Percentiles rank a stretch among this genome's conserved stretches.
Conservation (phyloP, 1,140 invertebrate genomes). For the Rhyzopertha dominica region DNA sequence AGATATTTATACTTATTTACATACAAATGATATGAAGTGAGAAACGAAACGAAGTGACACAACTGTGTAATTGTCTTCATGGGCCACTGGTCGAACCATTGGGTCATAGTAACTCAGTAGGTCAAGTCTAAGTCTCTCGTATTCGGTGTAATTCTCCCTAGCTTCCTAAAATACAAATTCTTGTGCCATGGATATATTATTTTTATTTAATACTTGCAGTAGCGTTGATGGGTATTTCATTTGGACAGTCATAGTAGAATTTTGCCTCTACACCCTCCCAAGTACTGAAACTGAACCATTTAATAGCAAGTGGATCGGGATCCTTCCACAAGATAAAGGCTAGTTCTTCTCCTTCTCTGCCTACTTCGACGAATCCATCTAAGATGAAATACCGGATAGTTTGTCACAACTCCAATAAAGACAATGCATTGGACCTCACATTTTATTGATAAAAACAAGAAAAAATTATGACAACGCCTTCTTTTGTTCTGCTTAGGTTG, state of each 20-base stretch:
- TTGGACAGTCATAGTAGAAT: constrained; percentile 54
- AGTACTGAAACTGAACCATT: constrained; percentile 55
- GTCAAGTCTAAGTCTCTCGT: constrained; percentile 31
- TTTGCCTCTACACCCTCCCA: constrained; percentile 56
- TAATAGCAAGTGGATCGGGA: constrained; percentile 48
- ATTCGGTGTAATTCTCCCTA: constrained; percentile 27
- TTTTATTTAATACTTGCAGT: constrained; percentile 9
- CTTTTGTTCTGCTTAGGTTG: not conserved
- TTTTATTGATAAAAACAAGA: not conserved
- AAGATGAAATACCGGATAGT: not conserved
- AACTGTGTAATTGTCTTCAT: constrained; percentile 21
- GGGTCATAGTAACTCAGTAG: constrained; percentile 38
- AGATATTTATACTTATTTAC: constrained; percentile 10
- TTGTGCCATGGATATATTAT: constrained; percentile 3
- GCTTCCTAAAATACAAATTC: constrained; percentile 29
- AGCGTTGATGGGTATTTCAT: constrained; percentile 19
- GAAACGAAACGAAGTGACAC: constrained; percentile 26
- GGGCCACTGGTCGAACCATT: constrained; percentile 29
- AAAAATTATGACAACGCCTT: not conserved
- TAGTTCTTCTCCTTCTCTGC: constrained; percentile 50
- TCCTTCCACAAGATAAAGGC: constrained; percentile 53
- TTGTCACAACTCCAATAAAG: not conserved
- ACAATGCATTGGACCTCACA: not conserved
- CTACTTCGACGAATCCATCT: constrained; percentile 53
- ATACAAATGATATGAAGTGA: constrained; percentile 32